These are phyloP conservation scores for Sinhomidia bicolor DNA, from an alignment of 2,888 invertebrate genomes.

Conservation along the genomic window DNA sequence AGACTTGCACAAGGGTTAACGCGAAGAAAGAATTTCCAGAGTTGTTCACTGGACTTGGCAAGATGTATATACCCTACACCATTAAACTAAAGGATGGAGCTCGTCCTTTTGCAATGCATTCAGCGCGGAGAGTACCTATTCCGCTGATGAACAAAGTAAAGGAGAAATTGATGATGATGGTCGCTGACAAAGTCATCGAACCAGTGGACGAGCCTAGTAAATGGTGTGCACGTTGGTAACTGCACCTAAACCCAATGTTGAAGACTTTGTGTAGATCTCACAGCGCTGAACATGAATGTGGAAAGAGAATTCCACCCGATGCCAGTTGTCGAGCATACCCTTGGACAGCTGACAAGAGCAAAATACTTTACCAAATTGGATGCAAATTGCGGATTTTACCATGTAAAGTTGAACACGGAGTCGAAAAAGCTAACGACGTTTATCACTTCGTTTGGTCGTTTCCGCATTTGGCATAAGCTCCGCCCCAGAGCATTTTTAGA, in stretches of 20 bases:
- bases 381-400: conserved; percentile 7
- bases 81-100: conserved; percentile 80
- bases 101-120: conserved; percentile 79
- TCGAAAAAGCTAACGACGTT: conserved; percentile 10
- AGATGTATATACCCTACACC: conserved; percentile 61
- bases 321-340: conserved; percentile 30
- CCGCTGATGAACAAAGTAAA: conserved; percentile 79
- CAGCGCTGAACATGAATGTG: conserved; percentile 5
- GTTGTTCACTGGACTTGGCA: conserved; percentile 43
- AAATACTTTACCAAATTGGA: conserved; percentile 15
- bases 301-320: conserved; percentile 6
- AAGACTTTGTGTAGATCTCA: conserved; percentile 46
- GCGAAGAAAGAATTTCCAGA: conserved; percentile 32
- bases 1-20: not conserved
- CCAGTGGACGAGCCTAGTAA: not conserved
- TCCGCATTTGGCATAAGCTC: conserved; percentile 37
- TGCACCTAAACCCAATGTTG: not conserved
- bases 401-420: not conserved
- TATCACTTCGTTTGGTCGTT: conserved; percentile 15
- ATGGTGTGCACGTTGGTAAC: conserved; percentile 20
- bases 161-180: not conserved
- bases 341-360: not conserved
- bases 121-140: conserved; percentile 81
- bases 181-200: not conserved
- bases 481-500: conserved; percentile 1